A percentile compares a stretch with the other conserved stretches of the same genome.
Conservation (phyloP, 2,113 vertebrate genomes). For the Dinomys branickii region DNA sequence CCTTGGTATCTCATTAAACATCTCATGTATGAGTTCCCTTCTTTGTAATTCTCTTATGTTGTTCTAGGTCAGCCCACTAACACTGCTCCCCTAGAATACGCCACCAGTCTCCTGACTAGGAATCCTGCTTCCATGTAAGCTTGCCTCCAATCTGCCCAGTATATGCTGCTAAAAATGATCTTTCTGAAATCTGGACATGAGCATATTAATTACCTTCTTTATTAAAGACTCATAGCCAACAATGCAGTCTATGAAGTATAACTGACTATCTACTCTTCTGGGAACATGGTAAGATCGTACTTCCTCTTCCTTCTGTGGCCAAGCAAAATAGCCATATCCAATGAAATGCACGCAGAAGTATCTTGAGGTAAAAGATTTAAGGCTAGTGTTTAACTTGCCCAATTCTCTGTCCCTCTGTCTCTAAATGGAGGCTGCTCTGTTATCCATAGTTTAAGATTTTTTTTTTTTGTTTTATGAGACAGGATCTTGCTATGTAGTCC, state of each 20-base stretch:
- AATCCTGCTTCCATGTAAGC: background rate
- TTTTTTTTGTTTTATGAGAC: background rate
- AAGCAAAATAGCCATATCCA: background rate
- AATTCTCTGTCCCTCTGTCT: background rate
- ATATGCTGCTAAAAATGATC: background rate
- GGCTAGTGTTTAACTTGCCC: background rate
- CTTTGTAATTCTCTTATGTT: background rate
- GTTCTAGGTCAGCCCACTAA: background rate
- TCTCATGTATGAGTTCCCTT: background rate
- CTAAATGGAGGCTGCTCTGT: background rate
- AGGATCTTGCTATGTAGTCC: background rate
- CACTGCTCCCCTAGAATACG: background rate
- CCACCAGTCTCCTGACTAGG: background rate
- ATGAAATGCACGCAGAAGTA: background rate
- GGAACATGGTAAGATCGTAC: background rate
- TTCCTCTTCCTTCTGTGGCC: background rate
- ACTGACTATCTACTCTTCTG: background rate
- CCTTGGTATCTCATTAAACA: slow-evolving; percentile 2
- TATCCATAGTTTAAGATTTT: background rate
- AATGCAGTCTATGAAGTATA: background rate
- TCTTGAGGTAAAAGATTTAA: background rate
- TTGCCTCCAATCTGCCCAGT: background rate
- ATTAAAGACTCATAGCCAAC: background rate
- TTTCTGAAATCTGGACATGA: slow-evolving; percentile 23
- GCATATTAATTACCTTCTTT: background rate